Conservation (phyloP, 2,113 vertebrate genomes). For the Turnix velox region DNA sequence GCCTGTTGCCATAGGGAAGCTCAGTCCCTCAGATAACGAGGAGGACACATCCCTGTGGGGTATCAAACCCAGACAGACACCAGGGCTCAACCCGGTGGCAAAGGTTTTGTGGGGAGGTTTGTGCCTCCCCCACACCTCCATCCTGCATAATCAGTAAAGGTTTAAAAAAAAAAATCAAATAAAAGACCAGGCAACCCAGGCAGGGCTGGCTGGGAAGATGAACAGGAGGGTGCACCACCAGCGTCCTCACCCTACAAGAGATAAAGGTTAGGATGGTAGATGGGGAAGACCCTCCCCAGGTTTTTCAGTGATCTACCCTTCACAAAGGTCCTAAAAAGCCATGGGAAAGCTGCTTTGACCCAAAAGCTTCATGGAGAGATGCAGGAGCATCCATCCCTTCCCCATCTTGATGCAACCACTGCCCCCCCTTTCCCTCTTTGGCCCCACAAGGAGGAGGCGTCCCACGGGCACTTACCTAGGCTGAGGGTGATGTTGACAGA, state of each 20-base stretch:
- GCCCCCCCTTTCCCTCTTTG: fast-evolving
- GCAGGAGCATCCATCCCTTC: neutral
- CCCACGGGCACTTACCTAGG: slow-evolving; percentile 77
- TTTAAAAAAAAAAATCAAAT: no score
- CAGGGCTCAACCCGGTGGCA: neutral
- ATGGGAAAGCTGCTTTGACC: neutral
- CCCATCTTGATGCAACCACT: fast-evolving
- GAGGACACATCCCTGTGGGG: neutral
- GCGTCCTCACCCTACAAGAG: neutral
- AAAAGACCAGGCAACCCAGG: fast-evolving
- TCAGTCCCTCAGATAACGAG: fast-evolving
- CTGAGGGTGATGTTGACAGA: slow-evolving; percentile 87
- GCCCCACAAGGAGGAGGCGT: fast-evolving
- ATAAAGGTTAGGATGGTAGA: fast-evolving
- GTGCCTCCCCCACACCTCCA: neutral
- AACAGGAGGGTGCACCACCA: fast-evolving
- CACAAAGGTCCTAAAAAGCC: neutral
- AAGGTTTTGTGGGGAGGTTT: neutral
- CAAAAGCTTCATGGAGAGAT: neutral
- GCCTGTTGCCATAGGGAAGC: neutral
- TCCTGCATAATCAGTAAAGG: neutral
- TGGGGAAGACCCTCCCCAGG: neutral
- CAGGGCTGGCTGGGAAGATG: neutral
- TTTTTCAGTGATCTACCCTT: neutral
- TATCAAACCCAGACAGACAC: neutral